phyloP scores from a whole-genome alignment of 2,888 invertebrate species.

The Priocnemis perturbator region DNA sequence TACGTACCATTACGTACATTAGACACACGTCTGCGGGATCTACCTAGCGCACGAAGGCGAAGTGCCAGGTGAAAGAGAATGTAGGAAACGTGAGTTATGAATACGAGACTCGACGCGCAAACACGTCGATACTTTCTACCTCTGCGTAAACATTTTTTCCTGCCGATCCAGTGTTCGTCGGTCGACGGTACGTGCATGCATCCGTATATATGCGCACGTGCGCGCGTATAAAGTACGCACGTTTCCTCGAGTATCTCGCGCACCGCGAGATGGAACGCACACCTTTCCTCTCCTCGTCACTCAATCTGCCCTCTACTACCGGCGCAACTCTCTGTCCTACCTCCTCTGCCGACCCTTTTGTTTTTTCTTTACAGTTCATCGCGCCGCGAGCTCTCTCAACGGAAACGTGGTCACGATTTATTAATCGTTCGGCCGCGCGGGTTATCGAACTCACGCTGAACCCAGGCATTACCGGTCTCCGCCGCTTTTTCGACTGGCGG shows the following conservation, averaged over 20 bases:
- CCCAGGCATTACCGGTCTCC: too few species aligned
- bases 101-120: slow-evolving; percentile 34
- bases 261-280: too few species aligned
- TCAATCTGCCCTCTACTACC: too few species aligned
- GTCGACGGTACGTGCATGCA: too few species aligned
- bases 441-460: too few species aligned
- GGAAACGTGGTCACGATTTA: slow-evolving; percentile 3
- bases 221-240: background rate
- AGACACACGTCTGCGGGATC: background rate
- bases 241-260: too few species aligned
- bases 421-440: background rate
- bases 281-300: too few species aligned
- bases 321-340: too few species aligned
- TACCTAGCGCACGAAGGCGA: background rate
- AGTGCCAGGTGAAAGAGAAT: slow-evolving; percentile 1
- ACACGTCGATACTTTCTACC: slow-evolving; percentile 37
- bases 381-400: background rate
- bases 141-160: slow-evolving; percentile 26
- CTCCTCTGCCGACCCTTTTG: too few species aligned
- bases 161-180: background rate
- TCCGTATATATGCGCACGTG: too few species aligned
- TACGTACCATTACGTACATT: background rate
- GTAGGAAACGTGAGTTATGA: slow-evolving; percentile 38
- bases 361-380: too few species aligned
- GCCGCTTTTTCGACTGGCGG: too few species aligned